Base-by-base conservation (phyloP, 2,888 invertebrate species). In the Hyppa rectilinea region DNA sequence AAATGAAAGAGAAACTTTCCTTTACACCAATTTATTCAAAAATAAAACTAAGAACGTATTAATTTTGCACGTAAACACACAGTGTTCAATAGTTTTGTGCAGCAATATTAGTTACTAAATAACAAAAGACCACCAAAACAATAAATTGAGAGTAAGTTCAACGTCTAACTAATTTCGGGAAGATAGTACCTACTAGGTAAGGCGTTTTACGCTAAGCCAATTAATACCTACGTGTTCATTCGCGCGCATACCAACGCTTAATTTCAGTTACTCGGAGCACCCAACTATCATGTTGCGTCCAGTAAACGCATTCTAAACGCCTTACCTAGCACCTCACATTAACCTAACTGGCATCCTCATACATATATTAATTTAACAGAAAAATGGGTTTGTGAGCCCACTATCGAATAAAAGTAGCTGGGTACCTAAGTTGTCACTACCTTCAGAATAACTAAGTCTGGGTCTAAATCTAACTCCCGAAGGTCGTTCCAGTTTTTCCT, bases 11-110 rank as follows among this genome's bases (percentile, higher is more conserved):
- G 12, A 56, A 43, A 12, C 3, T 26, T 36, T 36, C 10, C 9
- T 40, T 58, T 29, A 76, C 43, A 62, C 38, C 29, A 53, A 52
- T 76, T 62, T 75, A 76, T 52, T 56, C 2, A 20, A 75, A 75
- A 45, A 43, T 43, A 31, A 45, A 23, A 38, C 45, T 23, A 45
- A 2, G 20, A 23, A 20, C 23, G 6, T 23, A 47, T 26, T 26
- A 34, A 64, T 78, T 64, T 59, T 50, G 50, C 47, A 71, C 52
- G 36, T 20, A 70, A 70, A 64, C 64, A 65, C 52, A 75, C 45
- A 50, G 38, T 63, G 43, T 77, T 63, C 47, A 77, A 45, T 20
- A n/a, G 20, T 23, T 29, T 38, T 23, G 43, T 50, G 60, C 47
- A 47, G 12, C 23, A 4, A 38, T n/a, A 26, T 14, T 29, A 5